Percentiles rank a stretch among this genome's conserved stretches.
Conservation (phyloP, 2,797 vertebrate species). For the Halcyon chelicuti region DNA sequence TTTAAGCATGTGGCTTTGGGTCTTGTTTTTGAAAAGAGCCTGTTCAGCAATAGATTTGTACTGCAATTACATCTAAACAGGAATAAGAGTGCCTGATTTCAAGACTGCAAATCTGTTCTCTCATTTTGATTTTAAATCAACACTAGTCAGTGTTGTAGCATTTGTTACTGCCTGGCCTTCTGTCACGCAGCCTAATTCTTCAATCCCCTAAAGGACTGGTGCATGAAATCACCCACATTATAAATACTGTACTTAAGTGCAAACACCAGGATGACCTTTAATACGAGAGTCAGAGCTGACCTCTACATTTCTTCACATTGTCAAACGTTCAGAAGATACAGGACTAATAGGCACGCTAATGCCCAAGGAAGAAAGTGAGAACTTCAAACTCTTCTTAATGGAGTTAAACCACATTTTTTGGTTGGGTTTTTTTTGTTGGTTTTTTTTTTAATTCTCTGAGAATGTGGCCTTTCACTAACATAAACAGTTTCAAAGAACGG, state of each 20-base stretch:
- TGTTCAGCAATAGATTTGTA: background rate
- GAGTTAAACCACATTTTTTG: conserved; percentile 27
- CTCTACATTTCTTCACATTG: conserved; percentile 10
- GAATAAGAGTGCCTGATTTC: background rate
- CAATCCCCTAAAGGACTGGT: background rate
- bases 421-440: too few species aligned
- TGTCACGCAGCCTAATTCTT: background rate
- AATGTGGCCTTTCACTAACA: conserved; percentile 64
- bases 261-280: background rate
- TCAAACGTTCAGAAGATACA: conserved; percentile 38
- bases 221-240: background rate
- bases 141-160: background rate
- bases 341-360: conserved; percentile 16
- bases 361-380: conserved; percentile 42
- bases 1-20: background rate
- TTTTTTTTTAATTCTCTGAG: background rate
- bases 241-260: conserved; percentile 10
- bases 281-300: background rate
- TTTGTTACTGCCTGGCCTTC: background rate
- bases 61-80: background rate
- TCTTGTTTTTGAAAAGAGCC: background rate
- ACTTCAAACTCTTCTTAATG: conserved; percentile 49
- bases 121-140: background rate
- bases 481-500: conserved; percentile 70
- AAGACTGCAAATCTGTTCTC: background rate